phyloP scores from a whole-genome alignment of 1,140 invertebrate genomes.

The Ctenoplectra terminalis region DNA sequence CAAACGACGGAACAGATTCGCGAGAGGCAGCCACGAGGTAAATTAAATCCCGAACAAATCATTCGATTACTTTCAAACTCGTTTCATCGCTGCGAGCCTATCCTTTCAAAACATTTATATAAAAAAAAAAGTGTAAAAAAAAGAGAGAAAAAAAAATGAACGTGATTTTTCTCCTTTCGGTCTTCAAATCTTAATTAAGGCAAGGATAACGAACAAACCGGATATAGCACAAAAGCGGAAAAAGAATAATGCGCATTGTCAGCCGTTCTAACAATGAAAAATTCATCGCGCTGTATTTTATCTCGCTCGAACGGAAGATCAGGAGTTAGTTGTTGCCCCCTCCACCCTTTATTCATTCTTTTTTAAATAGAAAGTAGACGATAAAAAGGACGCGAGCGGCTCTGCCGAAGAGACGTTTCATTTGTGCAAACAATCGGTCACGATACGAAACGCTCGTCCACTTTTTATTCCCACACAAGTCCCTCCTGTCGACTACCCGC shows the following conservation, averaged over 20 bases:
- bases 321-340: conserved; percentile 10
- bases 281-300: conserved; percentile 50
- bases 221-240: conserved; percentile 35
- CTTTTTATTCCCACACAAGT: neutral
- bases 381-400: neutral
- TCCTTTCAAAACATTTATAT: neutral
- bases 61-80: neutral
- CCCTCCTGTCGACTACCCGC: neutral
- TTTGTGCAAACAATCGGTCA: conserved; percentile 10
- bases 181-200: conserved; percentile 36
- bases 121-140: neutral
- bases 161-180: conserved; percentile 14
- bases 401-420: neutral
- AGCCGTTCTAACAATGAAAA: conserved; percentile 43
- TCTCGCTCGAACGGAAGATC: conserved; percentile 46
- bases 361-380: conserved; percentile 20
- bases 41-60: neutral
- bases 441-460: neutral
- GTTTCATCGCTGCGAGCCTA: neutral
- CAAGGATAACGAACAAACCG: conserved; percentile 44
- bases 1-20: neutral
- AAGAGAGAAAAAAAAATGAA: neutral
- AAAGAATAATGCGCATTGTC: conserved; percentile 53
- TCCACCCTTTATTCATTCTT: conserved; percentile 6
- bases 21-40: neutral